Conservation (phyloP, 2,797 vertebrate species). For the Semaprochilodus insignis region DNA sequence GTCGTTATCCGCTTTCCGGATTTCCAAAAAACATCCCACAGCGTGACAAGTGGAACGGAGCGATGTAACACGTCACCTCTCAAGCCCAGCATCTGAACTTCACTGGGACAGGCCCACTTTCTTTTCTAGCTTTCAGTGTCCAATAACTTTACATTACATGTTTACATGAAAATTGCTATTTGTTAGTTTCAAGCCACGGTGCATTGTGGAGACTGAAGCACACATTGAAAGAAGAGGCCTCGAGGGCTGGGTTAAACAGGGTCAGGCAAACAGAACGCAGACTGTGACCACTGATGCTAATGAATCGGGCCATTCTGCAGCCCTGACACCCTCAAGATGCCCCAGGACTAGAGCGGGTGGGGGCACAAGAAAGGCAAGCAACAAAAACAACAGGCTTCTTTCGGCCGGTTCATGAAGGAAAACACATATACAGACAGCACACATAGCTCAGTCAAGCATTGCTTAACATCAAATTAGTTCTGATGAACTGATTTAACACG, state of each 20-base stretch:
- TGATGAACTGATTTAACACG: background rate
- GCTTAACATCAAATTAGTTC: background rate
- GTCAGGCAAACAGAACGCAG: slow-evolving; percentile 30
- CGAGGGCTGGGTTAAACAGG: slow-evolving; percentile 27
- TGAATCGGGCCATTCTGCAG: slow-evolving; percentile 15
- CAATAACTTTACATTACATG: background rate
- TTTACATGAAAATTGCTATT: background rate
- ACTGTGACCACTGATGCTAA: slow-evolving; percentile 28
- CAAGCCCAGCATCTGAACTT: background rate
- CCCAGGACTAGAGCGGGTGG: background rate
- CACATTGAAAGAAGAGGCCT: background rate
- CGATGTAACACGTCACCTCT: background rate
- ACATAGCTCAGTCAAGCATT: background rate
- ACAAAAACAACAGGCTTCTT: slow-evolving; percentile 24
- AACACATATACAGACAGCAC: background rate
- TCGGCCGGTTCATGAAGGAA: background rate
- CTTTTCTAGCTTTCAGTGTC: background rate
- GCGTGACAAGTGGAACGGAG: background rate
- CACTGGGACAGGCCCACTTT: background rate
- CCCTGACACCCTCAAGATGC: background rate
- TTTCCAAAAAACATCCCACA: background rate
- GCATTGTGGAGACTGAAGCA: slow-evolving; percentile 6
- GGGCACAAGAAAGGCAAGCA: background rate
- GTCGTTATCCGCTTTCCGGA: background rate
- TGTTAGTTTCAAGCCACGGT: slow-evolving; percentile 26